These are phyloP conservation scores for Boulengeromyrus knoepffleri DNA, from an alignment of 2,113 vertebrate genomes.

Conservation along the genomic window DNA sequence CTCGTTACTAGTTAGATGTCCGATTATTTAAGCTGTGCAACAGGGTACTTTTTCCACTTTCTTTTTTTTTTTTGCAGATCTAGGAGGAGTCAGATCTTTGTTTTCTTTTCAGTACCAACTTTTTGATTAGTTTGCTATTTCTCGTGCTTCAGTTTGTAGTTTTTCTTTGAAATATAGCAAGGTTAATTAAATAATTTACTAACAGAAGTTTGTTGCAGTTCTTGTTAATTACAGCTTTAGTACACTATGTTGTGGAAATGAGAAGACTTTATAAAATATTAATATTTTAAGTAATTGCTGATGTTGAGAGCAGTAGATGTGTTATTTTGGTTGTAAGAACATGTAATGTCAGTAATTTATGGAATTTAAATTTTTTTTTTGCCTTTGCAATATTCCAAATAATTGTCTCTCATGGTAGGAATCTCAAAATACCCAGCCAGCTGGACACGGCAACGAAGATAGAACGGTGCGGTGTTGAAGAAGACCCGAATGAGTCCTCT, in stretches of 20 bases:
- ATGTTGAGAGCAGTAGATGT: neutral
- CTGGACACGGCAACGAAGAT: neutral
- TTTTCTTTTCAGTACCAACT: neutral
- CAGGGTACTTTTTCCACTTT: neutral
- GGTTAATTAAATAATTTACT: neutral
- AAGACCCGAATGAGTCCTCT: neutral
- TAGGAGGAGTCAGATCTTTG: neutral
- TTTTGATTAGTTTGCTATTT: neutral
- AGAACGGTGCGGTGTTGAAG: neutral
- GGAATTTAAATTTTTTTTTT: neutral
- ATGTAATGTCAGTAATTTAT: neutral
- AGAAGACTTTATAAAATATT: neutral
- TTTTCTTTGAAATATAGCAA: neutral
- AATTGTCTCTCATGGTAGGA: neutral
- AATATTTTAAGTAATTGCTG: neutral
- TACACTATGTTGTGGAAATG: neutral
- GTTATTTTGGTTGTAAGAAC: neutral
- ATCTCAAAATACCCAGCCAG: neutral
- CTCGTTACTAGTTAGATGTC: neutral
- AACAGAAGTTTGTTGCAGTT: neutral
- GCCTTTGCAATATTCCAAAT: neutral
- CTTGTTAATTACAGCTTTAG: neutral
- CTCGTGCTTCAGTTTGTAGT: neutral
- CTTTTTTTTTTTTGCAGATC: neutral
- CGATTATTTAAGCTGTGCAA: neutral